phyloP scores from a whole-genome alignment of 2,113 vertebrate species.

The Garra rufa region DNA sequence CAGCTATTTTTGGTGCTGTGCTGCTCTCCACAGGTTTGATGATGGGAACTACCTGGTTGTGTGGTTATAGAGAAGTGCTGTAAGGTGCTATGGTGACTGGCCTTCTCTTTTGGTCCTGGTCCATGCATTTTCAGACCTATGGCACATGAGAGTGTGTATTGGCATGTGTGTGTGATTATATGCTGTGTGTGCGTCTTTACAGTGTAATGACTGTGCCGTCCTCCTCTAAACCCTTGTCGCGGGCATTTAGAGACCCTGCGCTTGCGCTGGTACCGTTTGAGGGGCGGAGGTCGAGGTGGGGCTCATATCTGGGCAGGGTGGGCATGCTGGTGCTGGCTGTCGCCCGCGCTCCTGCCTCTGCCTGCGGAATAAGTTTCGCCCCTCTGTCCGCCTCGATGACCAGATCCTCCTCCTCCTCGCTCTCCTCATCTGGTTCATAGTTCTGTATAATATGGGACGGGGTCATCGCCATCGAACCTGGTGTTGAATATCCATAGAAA shows the following conservation, averaged over 20 bases:
- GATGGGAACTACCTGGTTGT: constrained; percentile 23
- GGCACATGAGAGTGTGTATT: constrained; percentile 62
- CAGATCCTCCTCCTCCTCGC: constrained; percentile 88
- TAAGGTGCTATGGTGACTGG: constrained; percentile 44
- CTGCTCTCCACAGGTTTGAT: constrained; percentile 50
- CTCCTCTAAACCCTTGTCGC: constrained; percentile 81
- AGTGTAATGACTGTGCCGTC: constrained; percentile 96
- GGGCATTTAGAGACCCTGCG: constrained; percentile 65
- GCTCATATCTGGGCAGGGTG: constrained; percentile 82
- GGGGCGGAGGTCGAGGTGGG: constrained; percentile 78
- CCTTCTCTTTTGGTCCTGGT: constrained; percentile 15
- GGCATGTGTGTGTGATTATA: constrained; percentile 29
- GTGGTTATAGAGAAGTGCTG: constrained; percentile 56
- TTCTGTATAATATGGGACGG: constrained; percentile 79
- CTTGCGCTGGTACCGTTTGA: constrained; percentile 81
- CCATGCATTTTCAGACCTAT: constrained; percentile 57
- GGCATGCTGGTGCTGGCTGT: constrained; percentile 77
- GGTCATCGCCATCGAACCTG: constrained; percentile 53
- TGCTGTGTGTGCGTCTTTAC: constrained; percentile 67
- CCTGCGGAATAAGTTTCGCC: constrained; percentile 76
- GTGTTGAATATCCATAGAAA: constrained; percentile 76
- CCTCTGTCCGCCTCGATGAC: constrained; percentile 84
- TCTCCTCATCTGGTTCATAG: constrained; percentile 83
- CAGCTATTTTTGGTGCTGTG: constrained; percentile 37
- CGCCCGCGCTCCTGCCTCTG: constrained; percentile 6